Conservation (phyloP, 2,797 vertebrate genomes). For the Dermochelys coriacea region DNA sequence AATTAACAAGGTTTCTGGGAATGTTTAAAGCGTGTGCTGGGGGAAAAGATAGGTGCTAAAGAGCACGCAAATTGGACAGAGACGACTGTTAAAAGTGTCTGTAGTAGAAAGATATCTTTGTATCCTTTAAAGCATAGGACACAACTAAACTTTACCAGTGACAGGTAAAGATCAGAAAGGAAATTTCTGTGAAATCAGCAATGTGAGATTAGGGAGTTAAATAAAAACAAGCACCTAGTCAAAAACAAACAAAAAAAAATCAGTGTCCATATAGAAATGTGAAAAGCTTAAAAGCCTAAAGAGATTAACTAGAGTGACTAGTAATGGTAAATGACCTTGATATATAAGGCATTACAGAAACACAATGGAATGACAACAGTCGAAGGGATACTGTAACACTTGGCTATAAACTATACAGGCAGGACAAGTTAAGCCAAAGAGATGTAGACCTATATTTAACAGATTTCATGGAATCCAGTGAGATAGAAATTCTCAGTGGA, state of each 20-base stretch:
- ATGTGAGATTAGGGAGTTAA: background rate
- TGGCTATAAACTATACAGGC: background rate
- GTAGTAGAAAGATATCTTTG: background rate
- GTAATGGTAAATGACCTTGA: background rate
- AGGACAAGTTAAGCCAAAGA: background rate
- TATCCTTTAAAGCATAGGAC: background rate
- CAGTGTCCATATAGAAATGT: too few relatives aligned
- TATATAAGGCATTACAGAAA: background rate
- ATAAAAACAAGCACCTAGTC: background rate
- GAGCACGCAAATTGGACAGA: background rate
- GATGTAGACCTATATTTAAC: background rate
- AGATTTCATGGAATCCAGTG: background rate
- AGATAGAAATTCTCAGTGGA: background rate
- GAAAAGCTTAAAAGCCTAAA: background rate
- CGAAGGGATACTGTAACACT: accelerated
- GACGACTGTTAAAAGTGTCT: background rate
- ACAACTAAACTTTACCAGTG: background rate
- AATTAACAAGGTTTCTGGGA: background rate
- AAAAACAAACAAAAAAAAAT: background rate
- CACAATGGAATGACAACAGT: background rate
- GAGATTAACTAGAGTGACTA: background rate
- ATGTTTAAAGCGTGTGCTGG: background rate
- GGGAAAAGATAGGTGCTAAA: background rate
- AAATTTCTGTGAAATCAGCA: background rate
- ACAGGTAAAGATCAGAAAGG: background rate